A percentile compares a stretch with the other conserved stretches of the same genome.
phyloP scores from a whole-genome alignment of 2,888 invertebrate species.

The Hybos culiciformis region DNA sequence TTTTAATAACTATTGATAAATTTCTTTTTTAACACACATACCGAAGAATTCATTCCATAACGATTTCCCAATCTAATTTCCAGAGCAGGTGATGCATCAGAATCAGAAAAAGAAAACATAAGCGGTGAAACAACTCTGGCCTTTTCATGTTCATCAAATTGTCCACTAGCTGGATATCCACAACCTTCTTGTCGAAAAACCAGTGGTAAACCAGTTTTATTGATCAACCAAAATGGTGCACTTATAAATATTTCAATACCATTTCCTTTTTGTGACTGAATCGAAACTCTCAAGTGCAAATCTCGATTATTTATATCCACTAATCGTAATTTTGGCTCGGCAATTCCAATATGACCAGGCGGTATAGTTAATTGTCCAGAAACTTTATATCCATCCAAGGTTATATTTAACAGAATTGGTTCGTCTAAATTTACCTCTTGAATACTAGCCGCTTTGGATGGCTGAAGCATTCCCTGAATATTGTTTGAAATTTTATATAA shows the following conservation, averaged over 20 bases:
- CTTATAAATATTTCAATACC: conserved; percentile 56
- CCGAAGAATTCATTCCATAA: conserved; percentile 42
- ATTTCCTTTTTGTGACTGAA: conserved; percentile 44
- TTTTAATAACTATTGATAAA: not conserved
- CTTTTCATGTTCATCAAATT: conserved; percentile 87
- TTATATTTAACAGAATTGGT: conserved; percentile 57
- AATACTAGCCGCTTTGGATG: conserved; percentile 37
- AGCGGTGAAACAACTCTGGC: conserved; percentile 86
- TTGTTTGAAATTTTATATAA: conserved; percentile 40
- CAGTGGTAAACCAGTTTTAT: conserved; percentile 90
- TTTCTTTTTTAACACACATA: too few species aligned
- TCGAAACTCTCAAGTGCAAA: conserved; percentile 59
- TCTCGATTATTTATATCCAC: conserved; percentile 59
- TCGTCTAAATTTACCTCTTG: conserved; percentile 42
- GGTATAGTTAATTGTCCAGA: conserved; percentile 48
- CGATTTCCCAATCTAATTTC: conserved; percentile 62
- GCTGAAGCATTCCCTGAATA: conserved; percentile 35
- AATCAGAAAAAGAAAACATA: conserved; percentile 85
- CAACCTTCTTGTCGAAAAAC: conserved; percentile 86
- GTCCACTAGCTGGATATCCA: conserved; percentile 65
- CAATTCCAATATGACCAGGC: conserved; percentile 37
- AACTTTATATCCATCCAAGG: conserved; percentile 71
- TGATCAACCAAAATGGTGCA: conserved; percentile 89
- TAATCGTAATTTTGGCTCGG: conserved; percentile 55
- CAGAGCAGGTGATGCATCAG: conserved; percentile 67